Conservation (phyloP, 1,140 invertebrate species). For the Drosophila pruinosa region DNA sequence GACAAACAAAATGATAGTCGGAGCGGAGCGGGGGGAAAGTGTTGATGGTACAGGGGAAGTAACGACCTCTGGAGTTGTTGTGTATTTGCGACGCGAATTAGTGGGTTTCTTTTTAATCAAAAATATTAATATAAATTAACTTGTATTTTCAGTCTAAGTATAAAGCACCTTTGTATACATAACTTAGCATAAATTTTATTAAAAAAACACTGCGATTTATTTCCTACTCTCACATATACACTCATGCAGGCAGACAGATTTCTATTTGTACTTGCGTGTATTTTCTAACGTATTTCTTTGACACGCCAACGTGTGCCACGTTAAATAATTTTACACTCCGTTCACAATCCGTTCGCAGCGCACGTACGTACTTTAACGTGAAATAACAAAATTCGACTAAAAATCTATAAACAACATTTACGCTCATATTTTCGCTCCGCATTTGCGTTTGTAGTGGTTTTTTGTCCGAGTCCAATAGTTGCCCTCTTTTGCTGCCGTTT, state of each 20-base stretch:
- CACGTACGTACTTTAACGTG: slow-evolving; percentile 79
- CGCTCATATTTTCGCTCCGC: slow-evolving; percentile 49
- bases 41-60: neutral
- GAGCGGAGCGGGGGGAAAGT: neutral
- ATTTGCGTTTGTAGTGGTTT: slow-evolving; percentile 23
- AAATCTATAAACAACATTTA: slow-evolving; percentile 81
- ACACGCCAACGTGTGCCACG: slow-evolving; percentile 52
- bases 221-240: neutral
- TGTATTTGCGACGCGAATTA: neutral
- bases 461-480: slow-evolving; percentile 9
- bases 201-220: slow-evolving; percentile 14
- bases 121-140: slow-evolving; percentile 5
- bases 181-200: slow-evolving; percentile 5
- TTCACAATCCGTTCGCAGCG: slow-evolving; percentile 68
- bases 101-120: neutral
- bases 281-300: slow-evolving; percentile 40
- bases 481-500: neutral
- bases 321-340: slow-evolving; percentile 51
- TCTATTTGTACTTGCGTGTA: neutral
- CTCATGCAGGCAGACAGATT: neutral
- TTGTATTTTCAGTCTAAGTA: slow-evolving; percentile 30
- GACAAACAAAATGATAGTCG: slow-evolving; percentile 29
- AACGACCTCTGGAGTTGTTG: slow-evolving; percentile 9
- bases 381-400: slow-evolving; percentile 82
- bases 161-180: slow-evolving; percentile 32